Conservation (phyloP, 2,797 vertebrate genomes). For the Liparis tanakae region DNA sequence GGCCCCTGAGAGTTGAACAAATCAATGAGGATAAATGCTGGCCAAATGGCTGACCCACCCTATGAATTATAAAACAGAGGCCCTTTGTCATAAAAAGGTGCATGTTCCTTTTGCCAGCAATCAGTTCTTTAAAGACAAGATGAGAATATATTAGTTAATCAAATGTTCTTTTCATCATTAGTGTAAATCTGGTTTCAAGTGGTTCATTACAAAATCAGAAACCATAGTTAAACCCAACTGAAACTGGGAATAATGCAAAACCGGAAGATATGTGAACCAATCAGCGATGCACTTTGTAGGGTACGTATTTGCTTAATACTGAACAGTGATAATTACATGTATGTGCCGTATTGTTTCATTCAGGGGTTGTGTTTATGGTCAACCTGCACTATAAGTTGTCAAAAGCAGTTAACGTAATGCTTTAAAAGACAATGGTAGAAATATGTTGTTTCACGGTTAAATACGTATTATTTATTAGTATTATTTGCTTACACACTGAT, state of each 20-base stretch:
- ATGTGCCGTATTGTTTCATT: not conserved
- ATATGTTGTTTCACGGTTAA: not conserved
- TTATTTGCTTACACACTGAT: not conserved
- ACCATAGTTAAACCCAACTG: not conserved
- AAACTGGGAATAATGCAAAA: not conserved
- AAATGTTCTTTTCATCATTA: slow-evolving; percentile 4
- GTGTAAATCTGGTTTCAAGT: not conserved
- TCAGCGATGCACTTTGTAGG: not conserved
- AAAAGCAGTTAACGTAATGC: too few species aligned
- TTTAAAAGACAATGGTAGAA: slow-evolving; percentile 1
- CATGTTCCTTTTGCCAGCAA: slow-evolving; percentile 2
- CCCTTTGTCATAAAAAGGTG: slow-evolving; percentile 9
- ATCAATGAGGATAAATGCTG: slow-evolving; percentile 64
- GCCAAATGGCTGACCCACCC: slow-evolving; percentile 42
- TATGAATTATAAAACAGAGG: slow-evolving; percentile 51
- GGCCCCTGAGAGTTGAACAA: slow-evolving; percentile 49
- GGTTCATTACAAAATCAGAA: not conserved
- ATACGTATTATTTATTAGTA: not conserved
- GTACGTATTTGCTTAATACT: slow-evolving; percentile 2
- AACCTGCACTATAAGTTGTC: not conserved
- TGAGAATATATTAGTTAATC: slow-evolving; percentile 7
- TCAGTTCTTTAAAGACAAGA: slow-evolving; percentile 16
- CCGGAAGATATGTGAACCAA: not conserved
- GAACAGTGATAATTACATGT: not conserved
- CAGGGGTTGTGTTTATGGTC: not conserved